A percentile compares a stretch with the other conserved stretches of the same genome.
phyloP scores from a whole-genome alignment of 2,113 vertebrate species.

The Ranitomeya imitator region DNA sequence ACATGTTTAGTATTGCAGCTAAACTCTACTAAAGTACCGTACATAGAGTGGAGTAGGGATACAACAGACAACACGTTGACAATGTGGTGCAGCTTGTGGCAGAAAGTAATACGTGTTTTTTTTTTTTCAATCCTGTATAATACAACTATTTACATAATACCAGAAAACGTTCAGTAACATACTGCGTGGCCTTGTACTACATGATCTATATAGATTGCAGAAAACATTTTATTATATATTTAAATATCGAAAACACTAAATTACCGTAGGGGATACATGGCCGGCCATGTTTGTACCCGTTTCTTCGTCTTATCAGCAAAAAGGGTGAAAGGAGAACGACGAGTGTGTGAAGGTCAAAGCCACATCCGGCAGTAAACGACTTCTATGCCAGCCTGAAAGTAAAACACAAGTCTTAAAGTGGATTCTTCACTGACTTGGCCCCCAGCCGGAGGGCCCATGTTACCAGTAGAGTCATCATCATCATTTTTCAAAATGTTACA shows the following conservation, averaged over 20 bases:
- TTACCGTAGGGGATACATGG: conserved; percentile 52
- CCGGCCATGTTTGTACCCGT: conserved; percentile 38
- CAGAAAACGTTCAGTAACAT: background rate
- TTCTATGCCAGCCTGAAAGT: conserved; percentile 12
- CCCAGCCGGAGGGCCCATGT: background rate
- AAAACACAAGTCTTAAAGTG: background rate
- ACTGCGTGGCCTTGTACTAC: background rate
- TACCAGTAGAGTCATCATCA: too few relatives aligned
- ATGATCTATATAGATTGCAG: background rate
- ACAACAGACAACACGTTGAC: too few relatives aligned
- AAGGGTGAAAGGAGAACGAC: conserved; percentile 10
- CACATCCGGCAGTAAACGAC: background rate
- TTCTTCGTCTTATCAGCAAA: background rate
- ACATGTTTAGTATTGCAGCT: too few relatives aligned
- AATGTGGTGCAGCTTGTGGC: too few relatives aligned
- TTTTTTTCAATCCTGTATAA: too few relatives aligned
- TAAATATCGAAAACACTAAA: background rate
- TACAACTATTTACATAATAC: too few relatives aligned
- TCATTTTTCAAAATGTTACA: too few relatives aligned
- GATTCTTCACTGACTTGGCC: background rate
- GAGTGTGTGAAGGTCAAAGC: background rate
- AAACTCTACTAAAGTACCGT: too few relatives aligned
- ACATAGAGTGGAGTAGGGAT: too few relatives aligned
- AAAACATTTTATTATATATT: background rate
- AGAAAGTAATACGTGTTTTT: too few relatives aligned